phyloP scores from a whole-genome alignment of 1,140 invertebrate species.

The Heliothis virescens region DNA sequence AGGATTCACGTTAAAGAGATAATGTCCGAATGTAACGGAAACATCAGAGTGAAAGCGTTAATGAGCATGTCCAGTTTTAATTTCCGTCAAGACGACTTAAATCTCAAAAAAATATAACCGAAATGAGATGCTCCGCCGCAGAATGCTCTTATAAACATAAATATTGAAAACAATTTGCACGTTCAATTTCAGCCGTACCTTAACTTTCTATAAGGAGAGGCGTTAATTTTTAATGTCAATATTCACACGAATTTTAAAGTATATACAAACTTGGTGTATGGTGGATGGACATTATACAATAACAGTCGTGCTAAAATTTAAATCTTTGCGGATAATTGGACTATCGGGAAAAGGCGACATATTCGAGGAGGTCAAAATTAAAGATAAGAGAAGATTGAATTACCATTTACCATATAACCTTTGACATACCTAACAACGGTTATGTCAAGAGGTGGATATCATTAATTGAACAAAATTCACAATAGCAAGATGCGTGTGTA shows the following conservation, averaged over 20 bases:
- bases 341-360: no score
- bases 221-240: neutral
- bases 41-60: slow-evolving; percentile 75
- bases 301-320: no score
- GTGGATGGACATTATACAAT: no score
- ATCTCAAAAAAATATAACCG: slow-evolving; percentile 37
- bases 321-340: no score
- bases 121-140: slow-evolving; percentile 30
- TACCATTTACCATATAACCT: neutral
- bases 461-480: slow-evolving; percentile 22
- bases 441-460: neutral
- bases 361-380: no score
- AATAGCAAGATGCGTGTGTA: slow-evolving; percentile 13
- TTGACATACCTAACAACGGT: neutral
- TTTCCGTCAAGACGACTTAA: slow-evolving; percentile 66
- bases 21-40: slow-evolving; percentile 74
- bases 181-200: neutral
- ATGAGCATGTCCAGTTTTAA: slow-evolving; percentile 75
- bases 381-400: no score
- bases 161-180: neutral
- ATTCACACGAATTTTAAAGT: no score
- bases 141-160: slow-evolving; percentile 17
- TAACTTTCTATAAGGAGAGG: neutral
- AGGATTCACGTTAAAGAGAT: slow-evolving; percentile 71
- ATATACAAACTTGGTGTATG: no score